Percentiles rank a stretch among this genome's conserved stretches.
Evolutionary conservation across 2,797 vertebrate genomes (phyloP).

Genomic region (Orientallactaga sibirica): DNA sequence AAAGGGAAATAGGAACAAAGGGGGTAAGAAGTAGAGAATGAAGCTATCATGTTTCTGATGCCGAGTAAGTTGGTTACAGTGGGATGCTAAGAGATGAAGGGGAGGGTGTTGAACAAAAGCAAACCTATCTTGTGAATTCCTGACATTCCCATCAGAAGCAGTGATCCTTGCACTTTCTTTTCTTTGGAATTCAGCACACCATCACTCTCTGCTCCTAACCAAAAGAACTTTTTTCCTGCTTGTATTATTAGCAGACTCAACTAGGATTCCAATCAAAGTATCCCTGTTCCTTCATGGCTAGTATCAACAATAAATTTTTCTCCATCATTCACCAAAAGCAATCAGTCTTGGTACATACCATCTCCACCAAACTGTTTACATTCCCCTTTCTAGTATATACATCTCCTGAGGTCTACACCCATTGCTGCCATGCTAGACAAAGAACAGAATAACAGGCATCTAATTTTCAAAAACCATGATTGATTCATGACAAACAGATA

Average conservation of each 20-base stretch:
- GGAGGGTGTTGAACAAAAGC: no score
- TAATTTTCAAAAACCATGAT: not conserved
- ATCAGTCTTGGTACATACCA: not conserved
- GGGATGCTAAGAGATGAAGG: no score
- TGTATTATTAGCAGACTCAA: not conserved
- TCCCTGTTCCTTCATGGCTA: not conserved
- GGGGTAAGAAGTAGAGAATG: no score
- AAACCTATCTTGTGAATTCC: no score
- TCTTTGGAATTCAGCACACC: not conserved
- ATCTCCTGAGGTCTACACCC: not conserved
- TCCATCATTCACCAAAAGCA: not conserved
- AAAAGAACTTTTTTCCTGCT: not conserved
- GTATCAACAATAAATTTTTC: not conserved
- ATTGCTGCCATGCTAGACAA: not conserved
- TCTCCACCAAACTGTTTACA: not conserved
- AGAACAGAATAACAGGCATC: not conserved
- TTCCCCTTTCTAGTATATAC: not conserved
- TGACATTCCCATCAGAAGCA: no score
- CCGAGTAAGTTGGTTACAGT: no score
- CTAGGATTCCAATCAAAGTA: not conserved
- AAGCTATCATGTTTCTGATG: no score
- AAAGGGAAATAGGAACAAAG: no score
- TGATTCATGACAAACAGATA: no score
- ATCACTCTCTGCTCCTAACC: not conserved
- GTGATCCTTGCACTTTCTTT: no score